Evolutionary conservation across 2,797 vertebrate species (phyloP).

Genomic region (Orientallactaga sibirica): DNA sequence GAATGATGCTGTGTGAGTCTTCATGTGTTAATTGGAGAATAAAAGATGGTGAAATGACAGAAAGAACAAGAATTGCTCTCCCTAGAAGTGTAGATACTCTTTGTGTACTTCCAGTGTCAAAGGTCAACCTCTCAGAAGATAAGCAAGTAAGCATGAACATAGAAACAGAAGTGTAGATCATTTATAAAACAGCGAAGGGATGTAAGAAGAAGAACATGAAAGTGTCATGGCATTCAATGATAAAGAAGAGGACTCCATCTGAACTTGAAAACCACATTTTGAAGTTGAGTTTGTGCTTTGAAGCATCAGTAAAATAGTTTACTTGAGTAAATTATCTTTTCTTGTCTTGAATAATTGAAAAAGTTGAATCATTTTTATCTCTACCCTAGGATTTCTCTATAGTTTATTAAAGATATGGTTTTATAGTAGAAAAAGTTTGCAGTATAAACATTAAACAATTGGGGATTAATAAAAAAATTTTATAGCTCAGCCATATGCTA

Average conservation of each 20-base stretch:
- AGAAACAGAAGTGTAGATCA: constrained; percentile 3
- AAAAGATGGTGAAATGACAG: constrained; percentile 1
- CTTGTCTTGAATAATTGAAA: constrained; percentile 63
- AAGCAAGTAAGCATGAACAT: neutral
- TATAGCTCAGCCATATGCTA: constrained; percentile 43
- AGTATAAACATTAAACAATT: constrained; percentile 71
- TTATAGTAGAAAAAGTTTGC: constrained; percentile 59
- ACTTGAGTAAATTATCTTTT: neutral
- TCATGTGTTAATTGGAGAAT: constrained; percentile 33
- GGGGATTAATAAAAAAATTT: constrained; percentile 73
- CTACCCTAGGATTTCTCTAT: constrained; percentile 46
- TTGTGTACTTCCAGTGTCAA: constrained; percentile 10
- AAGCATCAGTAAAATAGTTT: constrained; percentile 8
- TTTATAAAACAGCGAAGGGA: neutral
- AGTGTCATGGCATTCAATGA: neutral
- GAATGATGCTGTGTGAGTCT: neutral
- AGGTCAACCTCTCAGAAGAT: neutral
- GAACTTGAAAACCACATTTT: neutral
- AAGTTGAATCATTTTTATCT: constrained; percentile 65
- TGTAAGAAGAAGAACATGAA: constrained; percentile 39
- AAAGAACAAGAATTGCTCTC: constrained; percentile 49
- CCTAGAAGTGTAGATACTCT: constrained; percentile 19
- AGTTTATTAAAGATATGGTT: constrained; percentile 64
- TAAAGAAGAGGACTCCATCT: neutral
- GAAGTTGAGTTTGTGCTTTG: neutral